Conservation (phyloP, 2,888 invertebrate species). For the Xestia xanthographa region DNA sequence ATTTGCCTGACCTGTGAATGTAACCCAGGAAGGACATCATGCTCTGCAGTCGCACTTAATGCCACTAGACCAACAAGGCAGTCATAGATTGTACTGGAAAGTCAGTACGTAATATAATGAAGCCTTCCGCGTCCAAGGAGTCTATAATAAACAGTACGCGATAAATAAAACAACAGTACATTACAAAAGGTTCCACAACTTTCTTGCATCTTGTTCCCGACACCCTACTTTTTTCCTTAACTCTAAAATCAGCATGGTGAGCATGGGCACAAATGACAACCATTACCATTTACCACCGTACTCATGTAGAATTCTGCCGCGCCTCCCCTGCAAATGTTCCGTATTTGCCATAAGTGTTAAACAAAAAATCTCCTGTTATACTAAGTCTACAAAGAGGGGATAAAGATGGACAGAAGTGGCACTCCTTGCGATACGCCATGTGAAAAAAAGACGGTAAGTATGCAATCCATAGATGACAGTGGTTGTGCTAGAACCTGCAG, state of each 20-base stretch:
- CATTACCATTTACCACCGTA: constrained; percentile 58
- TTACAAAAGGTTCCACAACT: constrained; percentile 26
- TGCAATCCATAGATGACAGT: neutral
- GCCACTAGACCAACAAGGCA: neutral
- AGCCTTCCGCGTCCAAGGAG: neutral
- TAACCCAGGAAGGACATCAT: neutral
- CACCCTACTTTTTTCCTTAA: constrained; percentile 37
- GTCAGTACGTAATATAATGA: neutral
- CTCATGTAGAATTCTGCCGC: constrained; percentile 52
- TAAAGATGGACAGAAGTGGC: constrained; percentile 15
- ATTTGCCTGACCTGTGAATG: too few relatives aligned
- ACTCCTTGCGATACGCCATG: neutral
- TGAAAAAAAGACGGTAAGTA: neutral
- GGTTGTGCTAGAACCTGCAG: neutral
- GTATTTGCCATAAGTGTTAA: constrained; percentile 64
- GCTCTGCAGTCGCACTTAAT: neutral
- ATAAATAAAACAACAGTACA: constrained; percentile 13
- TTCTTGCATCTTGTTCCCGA: constrained; percentile 14
- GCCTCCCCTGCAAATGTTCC: constrained; percentile 60
- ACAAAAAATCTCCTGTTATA: constrained; percentile 63
- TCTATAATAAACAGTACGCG: neutral
- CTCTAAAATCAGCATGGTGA: constrained; percentile 54
- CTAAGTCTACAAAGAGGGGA: constrained; percentile 38
- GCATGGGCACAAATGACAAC: constrained; percentile 52
- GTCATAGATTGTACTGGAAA: neutral